phyloP scores from a whole-genome alignment of 2,797 vertebrate genomes.

The Amblyraja radiata region DNA sequence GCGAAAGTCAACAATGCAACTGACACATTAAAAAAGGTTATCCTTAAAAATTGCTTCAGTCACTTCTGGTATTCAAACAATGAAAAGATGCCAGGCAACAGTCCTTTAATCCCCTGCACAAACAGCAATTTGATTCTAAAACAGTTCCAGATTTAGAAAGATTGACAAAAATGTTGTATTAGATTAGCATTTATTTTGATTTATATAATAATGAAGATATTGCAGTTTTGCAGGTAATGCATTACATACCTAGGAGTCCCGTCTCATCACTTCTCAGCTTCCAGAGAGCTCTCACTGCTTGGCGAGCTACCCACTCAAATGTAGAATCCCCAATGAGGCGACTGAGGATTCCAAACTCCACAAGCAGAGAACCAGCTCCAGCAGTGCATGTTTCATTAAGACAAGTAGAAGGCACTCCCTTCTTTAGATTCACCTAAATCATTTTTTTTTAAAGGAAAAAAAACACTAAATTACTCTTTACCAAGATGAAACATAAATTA shows the following conservation, averaged over 20 bases:
- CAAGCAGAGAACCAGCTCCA: conserved; percentile 85
- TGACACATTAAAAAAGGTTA: not conserved
- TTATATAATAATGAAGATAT: not conserved
- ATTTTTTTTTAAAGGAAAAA: not conserved
- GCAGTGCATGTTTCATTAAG: conserved; percentile 92
- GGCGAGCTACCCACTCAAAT: conserved; percentile 90
- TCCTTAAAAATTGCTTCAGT: not conserved
- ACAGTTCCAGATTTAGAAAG: not conserved
- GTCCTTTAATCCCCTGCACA: not conserved
- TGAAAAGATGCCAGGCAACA: not conserved
- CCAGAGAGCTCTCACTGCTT: conserved; percentile 90
- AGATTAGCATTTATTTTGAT: not conserved
- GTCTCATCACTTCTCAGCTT: conserved; percentile 86
- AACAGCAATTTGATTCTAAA: not conserved
- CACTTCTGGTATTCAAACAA: not conserved
- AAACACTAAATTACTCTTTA: not conserved
- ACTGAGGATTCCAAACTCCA: conserved; percentile 95
- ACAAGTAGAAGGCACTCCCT: conserved; percentile 80
- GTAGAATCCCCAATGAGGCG: conserved; percentile 89
- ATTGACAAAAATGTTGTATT: not conserved
- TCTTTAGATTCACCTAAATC: conserved; percentile 87
- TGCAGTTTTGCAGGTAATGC: not conserved
- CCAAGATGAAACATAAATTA: not conserved
- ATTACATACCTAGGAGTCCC: conserved; percentile 73
- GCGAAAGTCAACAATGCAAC: not conserved